A percentile compares a stretch with the other conserved stretches of the same genome.
Evolutionary conservation across 2,797 vertebrate genomes (phyloP).

Genomic region (Cyclura pinguis): DNA sequence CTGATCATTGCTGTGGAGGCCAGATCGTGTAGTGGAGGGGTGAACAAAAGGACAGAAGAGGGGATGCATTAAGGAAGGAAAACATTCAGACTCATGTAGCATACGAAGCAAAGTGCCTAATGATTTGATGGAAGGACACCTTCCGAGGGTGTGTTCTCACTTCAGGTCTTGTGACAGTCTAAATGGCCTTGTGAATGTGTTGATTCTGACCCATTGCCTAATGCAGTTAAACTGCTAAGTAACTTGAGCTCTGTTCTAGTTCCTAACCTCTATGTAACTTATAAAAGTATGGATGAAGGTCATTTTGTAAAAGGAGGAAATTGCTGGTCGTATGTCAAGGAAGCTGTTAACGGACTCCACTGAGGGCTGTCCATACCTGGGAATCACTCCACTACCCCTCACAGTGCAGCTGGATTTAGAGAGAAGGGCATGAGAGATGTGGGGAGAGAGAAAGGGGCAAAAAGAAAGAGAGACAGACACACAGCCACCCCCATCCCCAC

Average conservation of each 20-base stretch:
- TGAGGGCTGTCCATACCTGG: not conserved
- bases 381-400: slow-evolving; percentile 2
- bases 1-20: not conserved
- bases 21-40: slow-evolving; percentile 4
- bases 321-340: too few relatives aligned
- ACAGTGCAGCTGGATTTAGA: slow-evolving; percentile 1
- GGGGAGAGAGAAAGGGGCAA: not conserved
- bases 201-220: slow-evolving; percentile 62
- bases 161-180: slow-evolving; percentile 55
- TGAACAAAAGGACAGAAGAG: not conserved
- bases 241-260: slow-evolving; percentile 53
- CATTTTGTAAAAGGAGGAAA: not conserved
- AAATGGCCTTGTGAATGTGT: slow-evolving; percentile 60
- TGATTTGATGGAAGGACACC: slow-evolving; percentile 54
- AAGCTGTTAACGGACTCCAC: not conserved
- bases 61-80: not conserved
- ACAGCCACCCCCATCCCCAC: too few relatives aligned
- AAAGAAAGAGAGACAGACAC: not conserved
- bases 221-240: slow-evolving; percentile 60
- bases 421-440: not conserved
- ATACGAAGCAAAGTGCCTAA: slow-evolving; percentile 20
- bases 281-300: not conserved
- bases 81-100: not conserved
- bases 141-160: slow-evolving; percentile 51
- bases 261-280: slow-evolving; percentile 56